Evolutionary conservation across 2,113 vertebrate species (phyloP).

Genomic region (Delphinapterus leucas): DNA sequence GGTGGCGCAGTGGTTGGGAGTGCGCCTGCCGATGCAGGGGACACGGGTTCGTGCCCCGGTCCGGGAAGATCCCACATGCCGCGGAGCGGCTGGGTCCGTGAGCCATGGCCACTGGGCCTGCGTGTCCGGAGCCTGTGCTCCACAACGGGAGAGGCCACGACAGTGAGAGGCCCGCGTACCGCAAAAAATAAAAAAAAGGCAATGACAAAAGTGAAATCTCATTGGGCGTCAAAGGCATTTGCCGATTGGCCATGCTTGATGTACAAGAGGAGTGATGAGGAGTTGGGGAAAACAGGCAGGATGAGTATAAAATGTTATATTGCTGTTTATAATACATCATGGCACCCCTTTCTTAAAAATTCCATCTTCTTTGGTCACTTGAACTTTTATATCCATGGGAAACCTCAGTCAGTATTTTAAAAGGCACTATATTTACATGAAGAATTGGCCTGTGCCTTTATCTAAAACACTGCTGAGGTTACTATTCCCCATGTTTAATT

Average conservation of each 20-base stretch:
- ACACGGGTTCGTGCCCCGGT: too few relatives aligned
- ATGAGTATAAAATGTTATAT: background rate
- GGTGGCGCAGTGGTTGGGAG: too few relatives aligned
- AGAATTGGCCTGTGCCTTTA: background rate
- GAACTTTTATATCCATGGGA: background rate
- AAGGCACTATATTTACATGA: background rate
- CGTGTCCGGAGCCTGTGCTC: too few relatives aligned
- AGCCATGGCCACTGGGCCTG: too few relatives aligned
- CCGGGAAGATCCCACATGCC: too few relatives aligned
- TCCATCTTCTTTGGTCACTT: constrained; percentile 15
- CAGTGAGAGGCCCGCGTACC: too few relatives aligned
- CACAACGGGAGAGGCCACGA: too few relatives aligned
- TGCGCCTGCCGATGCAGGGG: too few relatives aligned
- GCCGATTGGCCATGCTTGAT: background rate
- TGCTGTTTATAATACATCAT: background rate
- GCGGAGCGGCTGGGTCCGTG: too few relatives aligned
- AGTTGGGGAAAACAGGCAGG: background rate
- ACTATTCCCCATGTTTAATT: background rate
- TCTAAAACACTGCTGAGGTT: background rate
- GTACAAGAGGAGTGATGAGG: background rate
- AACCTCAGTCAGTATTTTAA: constrained; percentile 15
- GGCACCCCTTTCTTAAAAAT: background rate
- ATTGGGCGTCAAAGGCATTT: background rate
- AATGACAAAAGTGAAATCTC: background rate
- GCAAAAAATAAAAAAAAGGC: background rate